These are phyloP conservation scores for Novumbra hubbsi DNA, from an alignment of 2,797 vertebrate genomes.

Conservation along the genomic window DNA sequence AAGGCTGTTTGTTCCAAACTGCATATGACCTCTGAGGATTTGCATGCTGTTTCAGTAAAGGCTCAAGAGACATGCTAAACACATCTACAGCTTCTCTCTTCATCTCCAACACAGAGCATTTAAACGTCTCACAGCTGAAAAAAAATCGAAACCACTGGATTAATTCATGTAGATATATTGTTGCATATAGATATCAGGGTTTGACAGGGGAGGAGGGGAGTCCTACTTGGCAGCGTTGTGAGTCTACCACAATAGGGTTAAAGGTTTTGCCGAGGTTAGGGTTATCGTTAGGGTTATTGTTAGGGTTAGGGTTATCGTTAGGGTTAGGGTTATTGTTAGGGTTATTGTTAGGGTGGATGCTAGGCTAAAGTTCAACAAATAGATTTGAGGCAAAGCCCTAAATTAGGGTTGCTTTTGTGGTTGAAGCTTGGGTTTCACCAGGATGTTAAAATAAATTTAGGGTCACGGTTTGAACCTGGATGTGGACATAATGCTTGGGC, in stretches of 20 bases:
- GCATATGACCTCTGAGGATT: slow-evolving; percentile 56
- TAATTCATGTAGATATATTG: slow-evolving; percentile 36
- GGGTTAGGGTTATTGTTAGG: neutral
- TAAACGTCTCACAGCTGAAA: slow-evolving; percentile 51
- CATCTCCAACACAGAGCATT: slow-evolving; percentile 49
- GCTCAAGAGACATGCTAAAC: slow-evolving; percentile 41
- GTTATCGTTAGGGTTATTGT: neutral
- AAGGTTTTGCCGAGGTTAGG: neutral
- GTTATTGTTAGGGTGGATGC: neutral
- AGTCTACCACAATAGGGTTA: too few relatives aligned
- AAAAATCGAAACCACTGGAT: slow-evolving; percentile 46
- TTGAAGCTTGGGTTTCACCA: neutral
- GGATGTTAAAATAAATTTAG: neutral
- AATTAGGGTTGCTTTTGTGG: neutral
- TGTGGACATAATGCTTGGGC: neutral
- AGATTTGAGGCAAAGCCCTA: neutral
- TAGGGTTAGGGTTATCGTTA: neutral
- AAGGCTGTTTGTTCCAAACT: slow-evolving; percentile 52
- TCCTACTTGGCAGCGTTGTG: too few relatives aligned
- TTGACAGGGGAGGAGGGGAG: too few relatives aligned
- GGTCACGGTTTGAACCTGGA: neutral
- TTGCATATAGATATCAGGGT: slow-evolving; percentile 9
- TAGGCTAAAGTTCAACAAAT: neutral
- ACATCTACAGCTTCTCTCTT: slow-evolving; percentile 48
- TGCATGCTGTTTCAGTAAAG: slow-evolving; percentile 55